Evolutionary conservation across 2,113 vertebrate genomes (phyloP), one percentile per base, ranked within the genome.

Genomic region (Lota lota): DNA sequence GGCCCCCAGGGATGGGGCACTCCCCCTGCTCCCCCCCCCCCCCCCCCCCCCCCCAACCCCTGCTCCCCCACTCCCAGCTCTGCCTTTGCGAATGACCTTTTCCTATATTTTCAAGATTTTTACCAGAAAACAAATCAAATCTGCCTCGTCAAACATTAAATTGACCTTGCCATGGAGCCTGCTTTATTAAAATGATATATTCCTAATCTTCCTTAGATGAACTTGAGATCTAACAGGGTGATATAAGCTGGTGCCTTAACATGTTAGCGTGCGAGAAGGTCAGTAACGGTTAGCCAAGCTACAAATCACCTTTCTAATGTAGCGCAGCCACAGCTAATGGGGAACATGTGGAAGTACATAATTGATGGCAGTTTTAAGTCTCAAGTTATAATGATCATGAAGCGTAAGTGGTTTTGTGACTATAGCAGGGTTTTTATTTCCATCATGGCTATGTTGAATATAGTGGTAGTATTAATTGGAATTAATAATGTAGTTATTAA

Each of bases 301-400:
- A 76, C 77, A 80, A 79, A 84, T 89, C 79, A 67, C 78, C 61
- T 69, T 70, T 74, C 64, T 87, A 85, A 88, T 87, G 82, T 83
- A 47, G 40, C 40, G 40, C 40, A 1, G 40, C 40, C 40, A 47
- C 40, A 8, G 40, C 40, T 88, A 84, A 88, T 89, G 83, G 83
- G 80, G 85, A 79, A 81, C 54, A 85, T 79, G 79, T 88, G 80
- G 79, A 84, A 83, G 77, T 83, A 75, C 70, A 88, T 85, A 81
- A 79, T 85, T 88, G 84, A 88, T 78, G 75, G 66, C 76, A 76
- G 71, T 82, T 87, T 88, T 69, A 71, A 62, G 82, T 85, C 71
- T 74, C 70, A 82, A 77, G 72, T 83, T 83, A 79, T 88, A 75
- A 76, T 78, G 76, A 83, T 87, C 80, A 85, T 77, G 83, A 87